Base-by-base conservation (phyloP, 1,140 invertebrate species). In the Drosophila setifemur region DNA sequence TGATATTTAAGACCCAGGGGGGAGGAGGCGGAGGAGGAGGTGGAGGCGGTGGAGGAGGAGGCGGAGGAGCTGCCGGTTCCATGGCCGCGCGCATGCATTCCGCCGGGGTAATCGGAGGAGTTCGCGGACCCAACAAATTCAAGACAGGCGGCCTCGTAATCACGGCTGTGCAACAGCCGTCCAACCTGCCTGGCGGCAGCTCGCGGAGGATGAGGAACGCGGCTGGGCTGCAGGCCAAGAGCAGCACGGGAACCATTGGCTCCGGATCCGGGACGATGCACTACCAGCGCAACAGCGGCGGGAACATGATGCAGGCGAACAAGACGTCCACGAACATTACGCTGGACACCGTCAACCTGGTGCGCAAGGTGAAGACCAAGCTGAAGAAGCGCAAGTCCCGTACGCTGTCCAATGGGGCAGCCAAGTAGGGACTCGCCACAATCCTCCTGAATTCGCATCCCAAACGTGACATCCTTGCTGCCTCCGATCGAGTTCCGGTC, bases 111-210 rank as follows among this genome's bases (percentile, higher is more conserved):
- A 21, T 44, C 12, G 35, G 48, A 5, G 9, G 28, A 25, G 5
- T 14, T 5, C 57, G 54, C 4, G 35, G 42, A 21, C 26, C 82
- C 2, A 73, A 61, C 63, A 92, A 91, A 58, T 93, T 94, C 68
- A 92, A 92, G 73, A 93, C 93, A 73, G 90, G 91, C 55, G 92
- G 92, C n/a, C 90, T 92, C 68, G 92, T 93, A 2, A 91, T 92
- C 11, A 93, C 92, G 12, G 92, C 92, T 5, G 90, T 93, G 2
- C 90, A 89, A 18, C 72, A 73, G 23, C 29, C 57, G 1, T 7
- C n/a, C 2, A 47, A 54, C 9, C 26, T 60, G 23, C 42, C 66
- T 12, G 53, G 47, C 8, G 57, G 70, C 12, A 53, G 50, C 4
- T 77, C 73, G 1, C 40, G 67, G 4, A 75, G 81, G 4, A 60